Evolutionary conservation across 2,797 vertebrate species (phyloP).

Genomic region (Amphiprion clarkii): DNA sequence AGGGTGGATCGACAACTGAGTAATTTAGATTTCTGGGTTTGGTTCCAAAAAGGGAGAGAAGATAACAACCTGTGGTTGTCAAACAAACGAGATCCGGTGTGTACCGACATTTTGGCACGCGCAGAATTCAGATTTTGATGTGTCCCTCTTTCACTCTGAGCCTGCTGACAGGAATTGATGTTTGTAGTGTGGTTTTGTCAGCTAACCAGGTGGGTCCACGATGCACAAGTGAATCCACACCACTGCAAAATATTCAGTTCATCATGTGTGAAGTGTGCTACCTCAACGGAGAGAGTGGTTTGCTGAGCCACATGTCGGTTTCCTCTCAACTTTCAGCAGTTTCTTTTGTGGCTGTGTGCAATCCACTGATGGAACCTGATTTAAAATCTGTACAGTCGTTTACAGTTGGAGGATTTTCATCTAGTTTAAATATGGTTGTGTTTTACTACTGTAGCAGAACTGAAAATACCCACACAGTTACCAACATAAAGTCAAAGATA

Average conservation of each 20-base stretch:
- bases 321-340: conserved; percentile 79
- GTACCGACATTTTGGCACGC: conserved; percentile 58
- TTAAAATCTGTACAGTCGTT: conserved; percentile 51
- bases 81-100: conserved; percentile 81
- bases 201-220: conserved; percentile 71
- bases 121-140: conserved; percentile 75
- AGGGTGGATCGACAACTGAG: conserved; percentile 76
- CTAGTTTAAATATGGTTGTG: conserved; percentile 47
- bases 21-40: conserved; percentile 80
- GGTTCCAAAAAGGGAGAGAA: conserved; percentile 58
- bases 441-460: conserved; percentile 50
- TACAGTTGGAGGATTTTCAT: conserved; percentile 60
- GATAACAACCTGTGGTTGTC: conserved; percentile 75
- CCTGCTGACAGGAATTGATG: conserved; percentile 70
- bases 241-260: conserved; percentile 65
- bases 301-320: conserved; percentile 74
- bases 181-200: conserved; percentile 69
- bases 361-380: conserved; percentile 62
- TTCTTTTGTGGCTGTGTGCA: conserved; percentile 76
- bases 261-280: conserved; percentile 75
- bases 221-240: conserved; percentile 52
- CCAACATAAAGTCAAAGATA: conserved; percentile 26
- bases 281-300: conserved; percentile 82
- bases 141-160: conserved; percentile 78
- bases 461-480: conserved; percentile 45